phyloP scores from a whole-genome alignment of 2,113 vertebrate genomes.

The Calyptomena viridis region DNA sequence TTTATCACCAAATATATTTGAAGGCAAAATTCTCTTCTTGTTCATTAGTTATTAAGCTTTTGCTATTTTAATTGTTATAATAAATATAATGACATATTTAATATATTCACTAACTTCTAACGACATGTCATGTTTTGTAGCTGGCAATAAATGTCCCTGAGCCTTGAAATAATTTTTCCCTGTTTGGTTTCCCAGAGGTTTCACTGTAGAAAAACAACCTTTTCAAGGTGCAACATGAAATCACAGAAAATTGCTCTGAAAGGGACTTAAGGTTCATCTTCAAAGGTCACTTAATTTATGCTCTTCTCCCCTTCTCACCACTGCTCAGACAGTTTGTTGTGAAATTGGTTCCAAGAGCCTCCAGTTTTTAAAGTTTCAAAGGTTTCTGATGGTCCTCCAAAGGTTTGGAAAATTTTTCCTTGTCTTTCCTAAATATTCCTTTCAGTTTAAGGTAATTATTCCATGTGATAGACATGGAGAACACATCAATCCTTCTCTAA shows the following conservation, averaged over 20 bases:
- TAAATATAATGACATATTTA: slow-evolving; percentile 71
- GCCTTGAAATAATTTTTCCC: slow-evolving; percentile 40
- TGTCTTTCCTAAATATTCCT: neutral
- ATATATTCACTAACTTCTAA: slow-evolving; percentile 69
- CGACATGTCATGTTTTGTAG: slow-evolving; percentile 51
- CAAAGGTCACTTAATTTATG: neutral
- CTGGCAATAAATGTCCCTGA: slow-evolving; percentile 66
- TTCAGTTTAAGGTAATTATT: neutral
- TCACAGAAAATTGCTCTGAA: neutral
- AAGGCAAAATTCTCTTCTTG: slow-evolving; percentile 59
- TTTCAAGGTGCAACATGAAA: neutral
- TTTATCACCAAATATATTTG: slow-evolving; percentile 69
- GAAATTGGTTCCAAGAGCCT: neutral
- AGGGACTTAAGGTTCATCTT: neutral
- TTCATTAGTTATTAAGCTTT: slow-evolving; percentile 73
- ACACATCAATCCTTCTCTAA: neutral
- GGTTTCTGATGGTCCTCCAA: neutral
- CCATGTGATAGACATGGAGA: neutral
- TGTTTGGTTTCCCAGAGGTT: neutral
- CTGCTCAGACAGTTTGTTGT: neutral
- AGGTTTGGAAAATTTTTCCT: neutral
- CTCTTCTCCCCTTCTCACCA: neutral
- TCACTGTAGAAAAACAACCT: neutral
- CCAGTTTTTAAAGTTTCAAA: neutral
- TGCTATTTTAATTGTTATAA: slow-evolving; percentile 74